phyloP scores from a whole-genome alignment of 2,888 invertebrate species.

The Pandemis heparana region DNA sequence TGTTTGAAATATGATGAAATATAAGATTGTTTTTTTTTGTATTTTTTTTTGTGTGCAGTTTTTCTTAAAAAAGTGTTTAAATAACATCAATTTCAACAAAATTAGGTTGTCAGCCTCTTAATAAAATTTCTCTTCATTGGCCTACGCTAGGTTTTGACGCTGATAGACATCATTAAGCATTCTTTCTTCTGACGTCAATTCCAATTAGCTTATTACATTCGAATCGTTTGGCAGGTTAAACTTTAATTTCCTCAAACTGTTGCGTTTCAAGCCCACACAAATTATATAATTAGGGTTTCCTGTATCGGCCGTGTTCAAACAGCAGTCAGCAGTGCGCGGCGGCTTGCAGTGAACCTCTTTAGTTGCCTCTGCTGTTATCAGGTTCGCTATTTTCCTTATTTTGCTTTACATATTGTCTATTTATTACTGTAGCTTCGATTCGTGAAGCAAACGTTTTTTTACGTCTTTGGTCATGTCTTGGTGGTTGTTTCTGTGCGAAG shows the following conservation, averaged over 20 bases:
- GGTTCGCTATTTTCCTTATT: slow-evolving; percentile 33
- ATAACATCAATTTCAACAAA: too few species aligned
- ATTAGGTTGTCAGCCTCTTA: too few species aligned
- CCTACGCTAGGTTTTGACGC: too few species aligned
- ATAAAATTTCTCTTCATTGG: too few species aligned
- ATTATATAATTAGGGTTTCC: slow-evolving; percentile 21
- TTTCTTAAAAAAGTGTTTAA: too few species aligned
- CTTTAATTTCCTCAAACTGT: slow-evolving; percentile 34
- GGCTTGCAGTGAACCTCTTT: slow-evolving; percentile 31
- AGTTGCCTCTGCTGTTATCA: neutral
- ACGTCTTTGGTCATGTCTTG: too few species aligned
- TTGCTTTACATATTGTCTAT: neutral
- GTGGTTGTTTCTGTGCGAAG: too few species aligned
- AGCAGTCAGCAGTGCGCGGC: slow-evolving; percentile 18
- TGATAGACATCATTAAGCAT: neutral
- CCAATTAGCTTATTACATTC: neutral
- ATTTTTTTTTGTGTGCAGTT: too few species aligned
- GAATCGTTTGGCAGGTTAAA: neutral
- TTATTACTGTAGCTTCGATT: neutral
- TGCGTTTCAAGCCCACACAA: slow-evolving; percentile 28
- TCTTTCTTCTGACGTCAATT: neutral
- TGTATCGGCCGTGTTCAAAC: neutral
- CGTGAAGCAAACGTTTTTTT: too few species aligned
- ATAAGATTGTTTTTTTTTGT: too few species aligned
- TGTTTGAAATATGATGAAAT: too few species aligned